Conservation (phyloP, 2,113 vertebrate species). For the Apistogramma diplotaenia region DNA sequence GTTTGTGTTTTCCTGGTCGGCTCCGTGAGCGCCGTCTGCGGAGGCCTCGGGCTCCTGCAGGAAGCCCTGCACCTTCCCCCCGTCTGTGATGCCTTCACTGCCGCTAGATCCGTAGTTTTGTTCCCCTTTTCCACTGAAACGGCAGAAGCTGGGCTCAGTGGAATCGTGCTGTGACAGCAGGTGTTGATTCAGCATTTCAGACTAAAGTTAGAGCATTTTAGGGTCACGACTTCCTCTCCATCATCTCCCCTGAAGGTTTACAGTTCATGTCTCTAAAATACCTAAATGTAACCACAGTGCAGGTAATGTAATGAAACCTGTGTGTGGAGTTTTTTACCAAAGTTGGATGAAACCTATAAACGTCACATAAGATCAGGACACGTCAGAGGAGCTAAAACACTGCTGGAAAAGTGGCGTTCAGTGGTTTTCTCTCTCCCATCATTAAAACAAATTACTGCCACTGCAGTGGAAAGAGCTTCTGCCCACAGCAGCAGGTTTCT, state of each 20-base stretch:
- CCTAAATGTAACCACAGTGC: background rate
- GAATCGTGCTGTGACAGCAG: background rate
- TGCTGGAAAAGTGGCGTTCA: background rate
- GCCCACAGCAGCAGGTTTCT: too few relatives aligned
- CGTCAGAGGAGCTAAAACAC: background rate
- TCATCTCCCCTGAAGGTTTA: background rate
- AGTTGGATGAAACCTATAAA: background rate
- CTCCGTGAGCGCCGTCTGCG: background rate
- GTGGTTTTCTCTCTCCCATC: background rate
- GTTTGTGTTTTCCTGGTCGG: background rate
- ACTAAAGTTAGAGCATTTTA: background rate
- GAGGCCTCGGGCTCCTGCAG: background rate
- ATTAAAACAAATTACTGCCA: background rate
- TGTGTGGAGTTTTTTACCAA: background rate
- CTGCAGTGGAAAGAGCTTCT: too few relatives aligned
- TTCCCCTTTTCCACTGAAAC: background rate
- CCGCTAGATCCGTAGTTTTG: background rate
- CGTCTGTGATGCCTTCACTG: background rate
- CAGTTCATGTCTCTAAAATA: background rate
- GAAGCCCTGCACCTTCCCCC: background rate
- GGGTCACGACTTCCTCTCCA: background rate
- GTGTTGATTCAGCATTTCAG: background rate
- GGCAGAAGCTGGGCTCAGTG: background rate
- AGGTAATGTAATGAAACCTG: background rate
- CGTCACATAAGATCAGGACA: background rate